Evolutionary conservation across 2,797 vertebrate genomes (phyloP), one percentile per base, ranked within the genome.

Genomic region (Pogonophryne albipinna): DNA sequence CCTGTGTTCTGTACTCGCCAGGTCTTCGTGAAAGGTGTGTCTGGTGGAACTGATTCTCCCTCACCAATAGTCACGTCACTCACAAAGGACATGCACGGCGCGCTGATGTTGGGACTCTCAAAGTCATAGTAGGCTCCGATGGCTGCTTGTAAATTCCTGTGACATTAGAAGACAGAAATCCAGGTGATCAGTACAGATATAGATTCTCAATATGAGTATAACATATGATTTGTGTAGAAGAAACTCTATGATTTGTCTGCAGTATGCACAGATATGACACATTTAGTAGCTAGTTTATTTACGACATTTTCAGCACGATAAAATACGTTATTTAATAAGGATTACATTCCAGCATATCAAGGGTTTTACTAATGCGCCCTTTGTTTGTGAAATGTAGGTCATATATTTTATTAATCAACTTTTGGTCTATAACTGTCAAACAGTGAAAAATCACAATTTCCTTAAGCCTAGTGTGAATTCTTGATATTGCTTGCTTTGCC

Each of bases 1-100:
- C 98, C 98, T 76, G 98, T 98, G 93, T 99, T 99, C 80, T 99
- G 98, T 96, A 99, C 97, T 93, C 98, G 96, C 98, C 98, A 99
- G 0, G 98, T 99, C 94, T 99, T 99, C 75, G 97, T 97, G 92
- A 99, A 99, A 83, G 96, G 96, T 62, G 98, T 99, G 83, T 99
- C 97, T 14, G 98, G 98, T 87, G 98, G 98, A 85, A 99, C 97
- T 0, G 98, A 99, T 86, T 99, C 98, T 5, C 98, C 98, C 93
- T 99, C 98, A 53, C 98, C 98, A 82, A 99, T 99, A n/a, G 98
- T 99, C 91, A 99, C 98, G 84, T 99, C 98, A 90, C 97, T 97
- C 87, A 99, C 97, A 87, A 99, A 96, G 10, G 98, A 98, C 98
- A 99, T 99, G 71, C 97, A 97, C 38, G 98, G 98, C 10, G 98